Percentiles rank a stretch among this genome's conserved stretches.
These are phyloP conservation scores for Neoniphon sammara DNA, from an alignment of 2,797 vertebrate species.

Conservation along the genomic window DNA sequence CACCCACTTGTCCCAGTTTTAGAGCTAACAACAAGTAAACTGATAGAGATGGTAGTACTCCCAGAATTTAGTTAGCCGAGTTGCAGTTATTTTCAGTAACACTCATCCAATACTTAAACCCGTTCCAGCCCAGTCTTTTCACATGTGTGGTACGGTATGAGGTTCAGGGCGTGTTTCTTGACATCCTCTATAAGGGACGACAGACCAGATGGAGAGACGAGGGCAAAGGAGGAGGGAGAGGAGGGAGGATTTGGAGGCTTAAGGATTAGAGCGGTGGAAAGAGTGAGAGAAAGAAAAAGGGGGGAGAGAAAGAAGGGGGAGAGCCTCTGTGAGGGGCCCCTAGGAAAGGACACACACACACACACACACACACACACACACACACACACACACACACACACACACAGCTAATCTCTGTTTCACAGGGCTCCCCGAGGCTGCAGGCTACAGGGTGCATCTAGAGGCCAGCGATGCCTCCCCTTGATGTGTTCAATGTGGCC, in stretches of 20 bases:
- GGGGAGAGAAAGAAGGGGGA: slow-evolving; percentile 42
- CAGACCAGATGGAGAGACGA: slow-evolving; percentile 53
- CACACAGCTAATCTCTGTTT: slow-evolving; percentile 57
- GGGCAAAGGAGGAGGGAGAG: slow-evolving; percentile 51
- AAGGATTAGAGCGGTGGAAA: slow-evolving; percentile 58
- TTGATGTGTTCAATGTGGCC: slow-evolving; percentile 9
- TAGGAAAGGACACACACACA: slow-evolving; percentile 19
- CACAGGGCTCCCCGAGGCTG: slow-evolving; percentile 44
- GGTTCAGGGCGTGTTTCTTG: slow-evolving; percentile 24
- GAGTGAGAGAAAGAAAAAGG: slow-evolving; percentile 43
- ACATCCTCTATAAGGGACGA: slow-evolving; percentile 8
- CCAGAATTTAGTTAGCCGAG: too few relatives aligned
- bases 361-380: slow-evolving; percentile 19
- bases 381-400: slow-evolving; percentile 22
- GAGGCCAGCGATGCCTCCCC: slow-evolving; percentile 44
- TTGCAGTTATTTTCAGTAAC: neutral
- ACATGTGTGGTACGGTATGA: neutral
- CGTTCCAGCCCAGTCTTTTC: neutral
- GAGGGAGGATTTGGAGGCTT: slow-evolving; percentile 71
- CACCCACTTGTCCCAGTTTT: slow-evolving; percentile 4
- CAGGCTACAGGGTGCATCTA: slow-evolving; percentile 54
- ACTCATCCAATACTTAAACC: neutral
- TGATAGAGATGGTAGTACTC: neutral
- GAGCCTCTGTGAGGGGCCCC: slow-evolving; percentile 36
- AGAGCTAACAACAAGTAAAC: slow-evolving; percentile 15